Conservation (phyloP, 2,888 invertebrate genomes). For the Unio pictorum region DNA sequence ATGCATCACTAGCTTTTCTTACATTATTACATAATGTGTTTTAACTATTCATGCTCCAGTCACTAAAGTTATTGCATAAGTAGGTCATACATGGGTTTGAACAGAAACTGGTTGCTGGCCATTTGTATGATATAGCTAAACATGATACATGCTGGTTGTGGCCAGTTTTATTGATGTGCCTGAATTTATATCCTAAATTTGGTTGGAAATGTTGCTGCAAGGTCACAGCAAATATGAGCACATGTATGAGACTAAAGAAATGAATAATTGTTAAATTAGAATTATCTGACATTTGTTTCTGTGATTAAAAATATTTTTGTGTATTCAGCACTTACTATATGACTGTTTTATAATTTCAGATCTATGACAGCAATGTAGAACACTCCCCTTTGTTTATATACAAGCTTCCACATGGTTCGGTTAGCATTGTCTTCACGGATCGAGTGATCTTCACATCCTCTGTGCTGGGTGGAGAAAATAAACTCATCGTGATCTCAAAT, state of each 20-base stretch:
- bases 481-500: conserved; percentile 75
- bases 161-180: too few relatives aligned
- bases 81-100: too few relatives aligned
- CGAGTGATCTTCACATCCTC: conserved; percentile 78
- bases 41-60: too few relatives aligned
- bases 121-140: too few relatives aligned
- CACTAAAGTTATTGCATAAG: too few relatives aligned
- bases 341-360: conserved; percentile 71
- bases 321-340: not conserved
- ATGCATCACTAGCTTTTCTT: too few relatives aligned
- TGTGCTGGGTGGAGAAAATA: conserved; percentile 57
- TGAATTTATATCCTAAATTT: too few relatives aligned
- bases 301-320: conserved; percentile 1
- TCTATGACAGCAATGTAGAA: conserved; percentile 80
- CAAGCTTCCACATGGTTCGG: conserved; percentile 79
- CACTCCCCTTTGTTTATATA: conserved; percentile 80
- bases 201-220: not conserved
- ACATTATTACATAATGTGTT: too few relatives aligned
- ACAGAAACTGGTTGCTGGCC: too few relatives aligned
- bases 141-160: too few relatives aligned
- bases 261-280: too few relatives aligned
- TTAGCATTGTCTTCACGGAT: conserved; percentile 79
- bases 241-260: too few relatives aligned
- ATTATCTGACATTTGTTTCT: conserved; percentile 12
- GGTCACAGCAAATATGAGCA: not conserved